phyloP scores from a whole-genome alignment of 2,888 invertebrate species.

The Metacarcinus magister region DNA sequence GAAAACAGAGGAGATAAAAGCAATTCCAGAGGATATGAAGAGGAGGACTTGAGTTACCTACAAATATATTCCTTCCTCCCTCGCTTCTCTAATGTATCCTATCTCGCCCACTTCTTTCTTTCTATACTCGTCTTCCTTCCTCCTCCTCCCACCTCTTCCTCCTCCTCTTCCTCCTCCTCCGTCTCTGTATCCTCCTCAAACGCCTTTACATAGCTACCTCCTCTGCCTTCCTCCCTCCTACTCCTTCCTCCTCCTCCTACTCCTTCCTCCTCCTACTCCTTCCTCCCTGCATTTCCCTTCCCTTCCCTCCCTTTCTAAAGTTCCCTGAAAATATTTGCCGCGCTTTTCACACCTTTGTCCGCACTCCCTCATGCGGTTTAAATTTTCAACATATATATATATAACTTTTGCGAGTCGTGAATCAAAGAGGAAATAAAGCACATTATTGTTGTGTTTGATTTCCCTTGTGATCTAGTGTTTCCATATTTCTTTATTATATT shows the following conservation, averaged over 20 bases:
- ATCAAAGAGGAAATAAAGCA: not conserved
- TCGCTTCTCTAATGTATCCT: not conserved
- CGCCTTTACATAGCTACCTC: not conserved
- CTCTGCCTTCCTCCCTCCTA: not conserved
- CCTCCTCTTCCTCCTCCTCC: not conserved
- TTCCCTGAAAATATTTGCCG: not conserved
- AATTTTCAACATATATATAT: not conserved
- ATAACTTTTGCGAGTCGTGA: not conserved
- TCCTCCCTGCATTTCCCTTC: not conserved
- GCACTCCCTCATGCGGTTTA: not conserved
- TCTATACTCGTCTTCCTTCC: not conserved
- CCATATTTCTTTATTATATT: not conserved
- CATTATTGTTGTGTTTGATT: not conserved
- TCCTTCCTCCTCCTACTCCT: not conserved
- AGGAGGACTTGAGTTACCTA: not conserved
- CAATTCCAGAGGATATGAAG: not conserved
- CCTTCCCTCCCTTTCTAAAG: not conserved
- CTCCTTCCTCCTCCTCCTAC: not conserved
- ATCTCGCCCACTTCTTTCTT: not conserved
- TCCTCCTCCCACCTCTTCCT: not conserved
- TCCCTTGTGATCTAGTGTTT: not conserved
- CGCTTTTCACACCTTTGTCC: not conserved
- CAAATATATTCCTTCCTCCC: not conserved
- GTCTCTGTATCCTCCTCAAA: not conserved
- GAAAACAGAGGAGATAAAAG: not conserved